Conservation (phyloP, 2,797 vertebrate genomes). For the Vireo griseus region DNA sequence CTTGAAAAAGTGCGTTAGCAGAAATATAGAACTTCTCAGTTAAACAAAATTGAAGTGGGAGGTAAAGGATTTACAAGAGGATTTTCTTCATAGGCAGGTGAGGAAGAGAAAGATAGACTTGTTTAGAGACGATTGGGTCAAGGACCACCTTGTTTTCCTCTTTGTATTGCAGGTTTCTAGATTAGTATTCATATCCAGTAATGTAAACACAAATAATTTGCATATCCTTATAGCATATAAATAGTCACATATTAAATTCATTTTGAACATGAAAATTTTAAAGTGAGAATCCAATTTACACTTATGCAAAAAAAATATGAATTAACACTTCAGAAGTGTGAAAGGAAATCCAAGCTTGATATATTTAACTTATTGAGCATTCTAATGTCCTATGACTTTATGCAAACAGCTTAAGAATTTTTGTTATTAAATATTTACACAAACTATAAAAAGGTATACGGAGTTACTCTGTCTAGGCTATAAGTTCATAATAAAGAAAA, state of each 20-base stretch:
- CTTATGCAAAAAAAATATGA: not conserved
- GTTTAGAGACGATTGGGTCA: not conserved
- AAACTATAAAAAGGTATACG: not conserved
- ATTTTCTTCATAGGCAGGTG: not conserved
- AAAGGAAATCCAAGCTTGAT: not conserved
- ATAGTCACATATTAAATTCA: not conserved
- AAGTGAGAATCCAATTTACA: not conserved
- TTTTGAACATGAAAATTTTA: not conserved
- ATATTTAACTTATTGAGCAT: not conserved
- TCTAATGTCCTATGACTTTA: not conserved
- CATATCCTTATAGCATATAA: not conserved
- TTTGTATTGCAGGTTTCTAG: not conserved
- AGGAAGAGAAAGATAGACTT: not conserved
- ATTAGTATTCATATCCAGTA: not conserved
- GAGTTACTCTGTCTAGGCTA: not conserved
- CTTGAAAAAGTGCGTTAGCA: not conserved
- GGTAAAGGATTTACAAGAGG: not conserved
- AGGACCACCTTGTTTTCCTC: not conserved
- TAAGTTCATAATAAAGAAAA: not conserved
- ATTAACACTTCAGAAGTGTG: not conserved
- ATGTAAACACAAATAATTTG: not conserved
- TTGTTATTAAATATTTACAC: not conserved
- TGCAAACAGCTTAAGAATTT: not conserved
- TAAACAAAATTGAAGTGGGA: not conserved
- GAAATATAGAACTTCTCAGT: not conserved